These are phyloP conservation scores for Toxostoma redivivum DNA, from an alignment of 2,113 vertebrate genomes.

Conservation along the genomic window DNA sequence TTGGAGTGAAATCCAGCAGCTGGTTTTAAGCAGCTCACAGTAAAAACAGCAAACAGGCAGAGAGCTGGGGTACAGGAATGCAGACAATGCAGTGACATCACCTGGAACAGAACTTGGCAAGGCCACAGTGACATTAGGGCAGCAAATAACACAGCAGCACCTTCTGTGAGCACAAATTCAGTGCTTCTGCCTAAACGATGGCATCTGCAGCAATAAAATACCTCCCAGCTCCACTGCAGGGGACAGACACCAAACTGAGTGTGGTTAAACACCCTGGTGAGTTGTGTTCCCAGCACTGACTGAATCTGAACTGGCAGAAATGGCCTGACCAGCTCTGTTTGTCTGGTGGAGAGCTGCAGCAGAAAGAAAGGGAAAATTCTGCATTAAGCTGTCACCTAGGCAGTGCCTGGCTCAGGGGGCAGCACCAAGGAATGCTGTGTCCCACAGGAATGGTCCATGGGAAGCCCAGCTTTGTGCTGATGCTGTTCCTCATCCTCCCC, in stretches of 20 bases:
- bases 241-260: neutral
- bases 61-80: neutral
- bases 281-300: neutral
- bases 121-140: neutral
- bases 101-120: neutral
- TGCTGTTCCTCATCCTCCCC: neutral
- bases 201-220: neutral
- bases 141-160: neutral
- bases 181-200: neutral
- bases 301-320: neutral
- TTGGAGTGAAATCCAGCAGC: neutral
- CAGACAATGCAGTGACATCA: neutral
- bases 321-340: neutral
- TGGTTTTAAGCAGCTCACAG: neutral
- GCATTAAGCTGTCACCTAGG: accelerated
- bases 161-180: neutral
- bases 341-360: neutral
- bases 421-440: neutral
- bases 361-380: neutral
- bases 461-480: neutral
- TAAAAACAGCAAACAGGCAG: neutral
- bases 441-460: neutral
- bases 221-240: neutral
- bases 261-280: neutral
- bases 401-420: neutral